Base-by-base conservation (phyloP, 2,113 vertebrate genomes). In the Gila orcuttii region DNA sequence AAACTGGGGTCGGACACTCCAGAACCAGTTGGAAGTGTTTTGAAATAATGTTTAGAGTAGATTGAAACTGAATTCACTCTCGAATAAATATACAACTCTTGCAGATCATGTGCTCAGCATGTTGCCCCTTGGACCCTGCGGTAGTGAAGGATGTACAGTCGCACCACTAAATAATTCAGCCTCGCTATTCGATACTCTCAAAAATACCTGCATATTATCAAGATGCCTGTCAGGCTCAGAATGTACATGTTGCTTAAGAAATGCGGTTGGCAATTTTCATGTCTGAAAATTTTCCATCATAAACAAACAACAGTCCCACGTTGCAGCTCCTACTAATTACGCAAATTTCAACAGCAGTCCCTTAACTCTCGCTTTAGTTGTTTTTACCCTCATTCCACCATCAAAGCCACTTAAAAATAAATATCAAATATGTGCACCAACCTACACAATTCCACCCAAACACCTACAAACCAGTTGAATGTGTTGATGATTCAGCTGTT, bases 21-120 rank as follows among this genome's bases (percentile, higher is more conserved):
- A 83, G 75, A 52, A 82, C 87, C 83, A 86, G 87, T 87, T 87
- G 85, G 87, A 87, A 87, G 85, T 82, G 86, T 89, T 89, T 91
- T 87, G 60, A 87, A 88, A 88, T 79, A 78, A 84, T 89, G 90
- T 88, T 88, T 86, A 52, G 87, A 90, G 80, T 87, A 87, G 83
- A 83, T 86, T 87, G 85, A 85, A 85, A 85, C 79, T 83, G 76
- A 85, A 87, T 88, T 90, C 33, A 69, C 28, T 85, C 73, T 33
- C 31, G 80, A 25, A 85, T 88, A 87, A 88, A 88, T 87, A 85
- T 85, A 88, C 82, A 82, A 68, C 79, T 60, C 68, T 66, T 28
- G 39, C 23, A 59, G 87, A 88, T 85, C 83, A 59, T 81, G 83
- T 82, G 68, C 59, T 79, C 83, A 76, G 77, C 39, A 10, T 78